Evolutionary conservation across 1,140 invertebrate genomes (phyloP).

Genomic region (Orius insidiosus): DNA sequence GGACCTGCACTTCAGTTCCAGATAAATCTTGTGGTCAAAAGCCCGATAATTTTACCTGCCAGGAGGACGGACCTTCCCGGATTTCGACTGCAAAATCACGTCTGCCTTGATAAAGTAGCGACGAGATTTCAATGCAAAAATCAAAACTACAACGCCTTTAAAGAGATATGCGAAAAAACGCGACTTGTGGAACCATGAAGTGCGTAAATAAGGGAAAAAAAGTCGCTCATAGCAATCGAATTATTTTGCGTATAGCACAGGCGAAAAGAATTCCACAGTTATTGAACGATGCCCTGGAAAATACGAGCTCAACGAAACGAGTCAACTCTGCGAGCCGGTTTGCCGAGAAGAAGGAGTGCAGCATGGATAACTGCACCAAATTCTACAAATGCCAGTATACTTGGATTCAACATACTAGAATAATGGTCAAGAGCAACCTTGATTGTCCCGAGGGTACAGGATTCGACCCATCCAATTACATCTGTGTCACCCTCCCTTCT

Average conservation of each 20-base stretch:
- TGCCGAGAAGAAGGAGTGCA: conserved; percentile 3
- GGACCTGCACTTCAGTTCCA: not conserved
- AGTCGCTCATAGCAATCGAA: not conserved
- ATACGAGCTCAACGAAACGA: conserved; percentile 7
- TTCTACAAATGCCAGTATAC: conserved; percentile 10
- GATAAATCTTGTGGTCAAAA: not conserved
- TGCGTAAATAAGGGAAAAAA: not conserved
- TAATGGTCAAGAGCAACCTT: no score
- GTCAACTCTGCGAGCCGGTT: conserved; percentile 7
- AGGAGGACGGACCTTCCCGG: conserved; percentile 11
- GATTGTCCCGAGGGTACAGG: no score
- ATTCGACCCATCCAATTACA: no score
- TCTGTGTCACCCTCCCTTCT: conserved; percentile 4
- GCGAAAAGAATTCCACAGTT: not conserved
- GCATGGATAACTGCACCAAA: conserved; percentile 2
- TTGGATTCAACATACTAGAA: not conserved
- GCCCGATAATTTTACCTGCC: conserved; percentile 10
- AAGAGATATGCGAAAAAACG: not conserved
- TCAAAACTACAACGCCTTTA: not conserved
- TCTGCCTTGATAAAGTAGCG: not conserved
- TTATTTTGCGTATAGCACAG: conserved; percentile 9
- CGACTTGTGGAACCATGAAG: not conserved
- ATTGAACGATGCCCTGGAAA: conserved; percentile 7
- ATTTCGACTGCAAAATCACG: conserved; percentile 6
- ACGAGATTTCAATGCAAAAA: not conserved